Conservation (phyloP, 2,797 vertebrate genomes). For the Clarias platycephalus region DNA sequence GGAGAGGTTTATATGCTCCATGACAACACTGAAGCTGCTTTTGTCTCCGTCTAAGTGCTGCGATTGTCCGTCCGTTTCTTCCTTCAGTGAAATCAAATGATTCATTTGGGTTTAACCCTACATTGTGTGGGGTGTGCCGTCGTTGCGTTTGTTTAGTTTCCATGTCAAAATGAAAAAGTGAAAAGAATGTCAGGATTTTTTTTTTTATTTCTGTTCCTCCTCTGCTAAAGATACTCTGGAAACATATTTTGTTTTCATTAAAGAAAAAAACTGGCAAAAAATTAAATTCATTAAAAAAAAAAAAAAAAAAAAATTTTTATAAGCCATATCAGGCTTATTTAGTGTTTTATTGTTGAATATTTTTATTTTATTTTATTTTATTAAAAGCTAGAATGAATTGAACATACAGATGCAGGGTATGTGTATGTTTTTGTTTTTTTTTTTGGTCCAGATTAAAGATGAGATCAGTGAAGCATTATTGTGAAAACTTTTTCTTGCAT, state of each 20-base stretch:
- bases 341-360: background rate
- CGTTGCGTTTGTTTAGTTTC: background rate
- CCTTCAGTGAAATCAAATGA: background rate
- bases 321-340: background rate
- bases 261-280: background rate
- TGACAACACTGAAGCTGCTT: background rate
- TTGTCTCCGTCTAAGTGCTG: background rate
- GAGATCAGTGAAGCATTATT: background rate
- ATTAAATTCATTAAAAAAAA: no score
- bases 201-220: background rate
- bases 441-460: constrained; percentile 1
- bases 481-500: background rate
- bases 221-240: background rate
- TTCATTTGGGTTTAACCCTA: background rate
- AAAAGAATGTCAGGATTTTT: background rate
- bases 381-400: background rate
- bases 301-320: no score
- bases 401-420: background rate
- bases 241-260: background rate
- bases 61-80: background rate
- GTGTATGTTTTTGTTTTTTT: background rate
- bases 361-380: background rate
- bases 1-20: background rate
- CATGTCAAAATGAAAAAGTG: background rate
- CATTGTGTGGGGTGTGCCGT: background rate